A percentile compares a stretch with the other conserved stretches of the same genome.
Conservation (phyloP, 2,113 vertebrate species). For the Spilogale gracilis region DNA sequence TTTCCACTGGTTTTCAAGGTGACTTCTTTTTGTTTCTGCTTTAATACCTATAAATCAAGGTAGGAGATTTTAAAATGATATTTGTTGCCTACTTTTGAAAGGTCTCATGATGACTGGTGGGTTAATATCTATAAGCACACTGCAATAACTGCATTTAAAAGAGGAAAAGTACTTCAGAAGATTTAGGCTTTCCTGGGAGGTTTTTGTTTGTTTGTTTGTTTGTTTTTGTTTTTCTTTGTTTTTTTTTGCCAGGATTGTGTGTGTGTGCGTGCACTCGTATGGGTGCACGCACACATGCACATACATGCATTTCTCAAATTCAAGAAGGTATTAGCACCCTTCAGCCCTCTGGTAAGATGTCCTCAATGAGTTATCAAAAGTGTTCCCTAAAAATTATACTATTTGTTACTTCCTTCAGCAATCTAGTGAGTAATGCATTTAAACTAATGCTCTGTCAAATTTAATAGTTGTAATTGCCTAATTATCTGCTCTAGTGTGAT, state of each 20-base stretch:
- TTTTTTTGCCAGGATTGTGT: background rate
- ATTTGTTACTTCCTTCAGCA: slow-evolving; percentile 82
- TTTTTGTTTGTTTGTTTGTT: background rate
- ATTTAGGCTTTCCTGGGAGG: background rate
- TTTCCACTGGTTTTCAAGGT: slow-evolving; percentile 73
- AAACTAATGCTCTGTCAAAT: slow-evolving; percentile 87
- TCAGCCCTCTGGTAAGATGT: slow-evolving; percentile 70
- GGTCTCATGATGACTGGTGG: slow-evolving; percentile 69
- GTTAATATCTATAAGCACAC: slow-evolving; percentile 51
- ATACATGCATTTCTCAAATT: slow-evolving; percentile 49
- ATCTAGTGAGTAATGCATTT: slow-evolving; percentile 84
- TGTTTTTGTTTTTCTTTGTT: background rate
- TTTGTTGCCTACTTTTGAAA: slow-evolving; percentile 76
- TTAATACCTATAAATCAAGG: slow-evolving; percentile 71
- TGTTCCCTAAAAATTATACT: slow-evolving; percentile 77
- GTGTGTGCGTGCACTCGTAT: background rate
- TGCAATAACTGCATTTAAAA: slow-evolving; percentile 64
- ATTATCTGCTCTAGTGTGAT: slow-evolving; percentile 88
- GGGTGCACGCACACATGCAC: background rate
- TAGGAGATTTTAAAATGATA: slow-evolving; percentile 66
- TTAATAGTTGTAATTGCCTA: slow-evolving; percentile 89
- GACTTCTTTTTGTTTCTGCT: slow-evolving; percentile 72
- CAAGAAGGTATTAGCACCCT: slow-evolving; percentile 70
- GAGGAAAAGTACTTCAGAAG: background rate
- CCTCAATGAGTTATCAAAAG: slow-evolving; percentile 76